Evolutionary conservation across 2,797 vertebrate species (phyloP).

Genomic region (Epinephelus coioides): DNA sequence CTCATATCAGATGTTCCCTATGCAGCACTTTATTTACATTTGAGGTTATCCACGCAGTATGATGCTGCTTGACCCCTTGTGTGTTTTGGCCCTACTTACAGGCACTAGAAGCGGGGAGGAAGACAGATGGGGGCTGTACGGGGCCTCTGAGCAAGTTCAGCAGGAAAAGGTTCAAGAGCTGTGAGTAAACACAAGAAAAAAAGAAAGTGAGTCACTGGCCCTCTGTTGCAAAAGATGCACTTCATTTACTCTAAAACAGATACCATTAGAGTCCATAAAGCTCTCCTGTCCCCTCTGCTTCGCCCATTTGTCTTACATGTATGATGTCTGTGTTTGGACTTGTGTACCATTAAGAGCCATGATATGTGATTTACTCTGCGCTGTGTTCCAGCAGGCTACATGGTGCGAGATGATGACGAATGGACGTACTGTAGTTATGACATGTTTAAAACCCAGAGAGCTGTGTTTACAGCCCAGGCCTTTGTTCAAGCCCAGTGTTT

Average conservation of each 20-base stretch:
- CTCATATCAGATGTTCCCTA: conserved; percentile 42
- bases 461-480: conserved; percentile 63
- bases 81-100: conserved; percentile 45
- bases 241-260: conserved; percentile 52
- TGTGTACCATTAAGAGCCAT: conserved; percentile 49
- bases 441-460: conserved; percentile 72
- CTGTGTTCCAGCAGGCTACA: conserved; percentile 17
- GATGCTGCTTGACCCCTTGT: conserved; percentile 58
- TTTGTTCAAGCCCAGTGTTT: conserved; percentile 51
- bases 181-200: conserved; percentile 44
- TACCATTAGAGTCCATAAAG: conserved; percentile 43
- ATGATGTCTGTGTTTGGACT: conserved; percentile 66
- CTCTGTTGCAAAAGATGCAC: conserved; percentile 47
- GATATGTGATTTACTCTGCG: conserved; percentile 63
- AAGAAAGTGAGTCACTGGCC: conserved; percentile 37
- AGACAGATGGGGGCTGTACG: conserved; percentile 40
- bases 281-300: conserved; percentile 16
- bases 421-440: conserved; percentile 55
- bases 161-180: conserved; percentile 39
- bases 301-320: conserved; percentile 51
- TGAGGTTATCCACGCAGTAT: conserved; percentile 35
- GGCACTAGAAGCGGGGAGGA: conserved; percentile 27
- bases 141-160: conserved; percentile 43
- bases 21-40: conserved; percentile 45
- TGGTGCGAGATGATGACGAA: conserved; percentile 58